Base-by-base conservation (phyloP, 2,888 invertebrate genomes). In the Ochropacha duplaris region DNA sequence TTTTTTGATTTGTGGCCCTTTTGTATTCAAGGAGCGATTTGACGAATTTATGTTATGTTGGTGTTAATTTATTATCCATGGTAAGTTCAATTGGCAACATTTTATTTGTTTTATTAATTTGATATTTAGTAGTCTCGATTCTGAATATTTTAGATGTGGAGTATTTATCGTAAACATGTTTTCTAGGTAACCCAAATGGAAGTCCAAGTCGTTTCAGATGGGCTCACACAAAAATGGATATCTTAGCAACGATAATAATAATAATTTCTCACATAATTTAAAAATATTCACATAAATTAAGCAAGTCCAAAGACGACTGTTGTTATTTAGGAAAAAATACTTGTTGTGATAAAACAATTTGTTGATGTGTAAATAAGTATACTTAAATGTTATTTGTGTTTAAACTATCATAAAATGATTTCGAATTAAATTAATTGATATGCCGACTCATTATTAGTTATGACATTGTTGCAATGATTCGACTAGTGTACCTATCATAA, bases 101-200 rank as follows among this genome's bases (percentile, higher is more conserved):
- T 74, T 73, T 60, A 62, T 72, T 68, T 68, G 19, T 61, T 72
- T 77, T 79, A 59, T 69, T 65, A 74, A 68, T 65, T 60, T 65
- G 22, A 8, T 9, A 66, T 69, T 68, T 62, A 57, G 63, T 63
- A 49, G 71, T 69, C 54, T 59, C 57, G 26, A 57, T 58, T 64
- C 50, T 64, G 64, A 59, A 56, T 34, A 60, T 19, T 19, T 68
- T 62, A 66, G 64, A 72, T 68, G 68, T 61, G 72, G 72, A 68
- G 79, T 87, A 85, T 87, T 89, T 87, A 90, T 86, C 78, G 68
- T 79, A 78, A 82, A 78, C 81, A 87, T 88, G 81, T 90, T 91
- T 92, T 92, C 85, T 92, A 92, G 92, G 92, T 92, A 92, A 92
- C 81, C 91, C 92, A 87, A 92, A 88, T 82, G 92, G 92, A 90